phyloP scores from a whole-genome alignment of 2,888 invertebrate genomes.

The Frankliniella fusca region DNA sequence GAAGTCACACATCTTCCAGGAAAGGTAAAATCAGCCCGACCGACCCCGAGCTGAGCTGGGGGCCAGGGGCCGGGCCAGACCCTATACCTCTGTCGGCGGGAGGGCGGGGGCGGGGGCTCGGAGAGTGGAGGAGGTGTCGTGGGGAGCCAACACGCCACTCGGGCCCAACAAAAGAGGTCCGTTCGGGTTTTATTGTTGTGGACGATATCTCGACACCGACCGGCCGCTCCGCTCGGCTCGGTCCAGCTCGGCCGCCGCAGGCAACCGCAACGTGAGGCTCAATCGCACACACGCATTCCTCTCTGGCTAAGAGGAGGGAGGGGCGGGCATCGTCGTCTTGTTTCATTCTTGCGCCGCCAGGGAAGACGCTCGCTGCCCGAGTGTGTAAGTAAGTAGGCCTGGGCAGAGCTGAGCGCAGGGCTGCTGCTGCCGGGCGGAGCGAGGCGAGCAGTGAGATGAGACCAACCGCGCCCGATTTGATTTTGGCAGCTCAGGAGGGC shows the following conservation, averaged over 20 bases:
- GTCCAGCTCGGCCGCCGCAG: neutral
- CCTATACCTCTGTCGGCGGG: too few species aligned
- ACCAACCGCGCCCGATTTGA: neutral
- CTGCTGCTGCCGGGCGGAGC: too few species aligned
- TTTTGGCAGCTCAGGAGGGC: neutral
- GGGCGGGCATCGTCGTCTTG: neutral
- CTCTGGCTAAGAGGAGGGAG: neutral
- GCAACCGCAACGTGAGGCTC: neutral
- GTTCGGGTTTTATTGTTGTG: neutral
- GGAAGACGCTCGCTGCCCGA: neutral
- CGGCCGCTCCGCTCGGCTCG: neutral
- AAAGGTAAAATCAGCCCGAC: neutral
- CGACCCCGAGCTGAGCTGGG: neutral
- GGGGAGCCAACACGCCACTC: neutral
- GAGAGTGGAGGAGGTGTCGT: neutral
- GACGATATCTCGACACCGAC: neutral
- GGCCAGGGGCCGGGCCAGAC: neutral
- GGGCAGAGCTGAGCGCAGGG: too few species aligned
- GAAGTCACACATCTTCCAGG: neutral
- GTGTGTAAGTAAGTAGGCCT: neutral
- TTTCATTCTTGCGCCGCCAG: neutral
- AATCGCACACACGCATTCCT: slow-evolving; percentile 9
- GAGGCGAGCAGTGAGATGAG: too few species aligned
- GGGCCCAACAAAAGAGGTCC: neutral
- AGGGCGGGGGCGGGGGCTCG: neutral